Percentiles rank a stretch among this genome's conserved stretches.
Evolutionary conservation across 2,888 invertebrate genomes (phyloP).

Genomic region (Pinctada fucata): DNA sequence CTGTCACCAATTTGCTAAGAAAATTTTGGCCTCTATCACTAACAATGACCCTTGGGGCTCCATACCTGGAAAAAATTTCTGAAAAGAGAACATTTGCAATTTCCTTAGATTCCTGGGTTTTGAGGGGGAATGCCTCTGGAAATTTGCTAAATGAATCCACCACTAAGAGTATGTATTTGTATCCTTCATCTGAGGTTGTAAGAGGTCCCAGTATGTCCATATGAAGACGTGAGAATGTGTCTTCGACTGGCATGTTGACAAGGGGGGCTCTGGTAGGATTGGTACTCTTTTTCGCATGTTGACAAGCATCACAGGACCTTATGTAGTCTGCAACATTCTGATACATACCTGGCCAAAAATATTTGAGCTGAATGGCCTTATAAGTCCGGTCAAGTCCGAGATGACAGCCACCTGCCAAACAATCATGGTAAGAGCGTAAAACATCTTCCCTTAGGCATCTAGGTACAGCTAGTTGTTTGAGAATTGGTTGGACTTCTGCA

Average conservation of each 20-base stretch:
- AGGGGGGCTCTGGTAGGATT: constrained; percentile 36
- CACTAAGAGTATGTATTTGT: too few relatives aligned
- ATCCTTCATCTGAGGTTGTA: too few relatives aligned
- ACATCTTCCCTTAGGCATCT: too few relatives aligned
- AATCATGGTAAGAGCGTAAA: constrained; percentile 32
- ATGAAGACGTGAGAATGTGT: too few relatives aligned
- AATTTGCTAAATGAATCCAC: constrained; percentile 46
- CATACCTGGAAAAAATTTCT: constrained; percentile 50
- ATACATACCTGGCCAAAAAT: constrained; percentile 38
- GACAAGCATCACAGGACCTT: constrained; percentile 36
- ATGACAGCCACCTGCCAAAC: constrained; percentile 21
- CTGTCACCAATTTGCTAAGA: constrained; percentile 41
- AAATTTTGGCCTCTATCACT: constrained; percentile 50
- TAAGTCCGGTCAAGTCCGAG: constrained; percentile 24
- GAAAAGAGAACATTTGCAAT: constrained; percentile 43
- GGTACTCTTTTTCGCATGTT: constrained; percentile 23
- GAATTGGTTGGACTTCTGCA: constrained; percentile 1
- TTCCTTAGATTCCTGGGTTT: constrained; percentile 43
- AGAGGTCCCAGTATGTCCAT: constrained; percentile 48
- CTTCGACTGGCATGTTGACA: constrained; percentile 38
- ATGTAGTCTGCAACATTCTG: constrained; percentile 31
- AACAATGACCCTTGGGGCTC: constrained; percentile 40
- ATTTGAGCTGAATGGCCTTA: too few relatives aligned
- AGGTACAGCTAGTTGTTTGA: constrained; percentile 28
- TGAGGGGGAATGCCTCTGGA: constrained; percentile 49